phyloP scores from a whole-genome alignment of 2,888 invertebrate species.

The Alviniconcha strummeri region DNA sequence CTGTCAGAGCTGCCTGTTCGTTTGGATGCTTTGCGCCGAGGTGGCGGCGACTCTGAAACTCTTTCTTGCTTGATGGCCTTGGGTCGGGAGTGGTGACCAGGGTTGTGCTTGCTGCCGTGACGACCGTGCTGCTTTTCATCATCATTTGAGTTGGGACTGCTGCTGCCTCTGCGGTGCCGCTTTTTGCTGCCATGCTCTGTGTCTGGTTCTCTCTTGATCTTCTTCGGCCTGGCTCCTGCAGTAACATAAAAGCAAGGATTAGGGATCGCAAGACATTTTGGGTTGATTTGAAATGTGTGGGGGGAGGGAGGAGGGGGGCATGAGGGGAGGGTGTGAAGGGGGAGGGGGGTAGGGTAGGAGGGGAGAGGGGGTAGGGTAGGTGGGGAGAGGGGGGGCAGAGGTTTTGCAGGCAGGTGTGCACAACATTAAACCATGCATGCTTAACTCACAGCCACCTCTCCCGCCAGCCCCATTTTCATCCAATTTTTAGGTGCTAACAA shows the following conservation, averaged over 20 bases:
- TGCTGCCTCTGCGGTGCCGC: background rate
- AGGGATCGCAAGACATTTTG: background rate
- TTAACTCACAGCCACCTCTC: too few relatives aligned
- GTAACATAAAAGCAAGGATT: conserved; percentile 4
- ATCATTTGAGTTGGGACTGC: background rate
- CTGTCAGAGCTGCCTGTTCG: conserved; percentile 7
- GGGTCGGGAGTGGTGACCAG: too few relatives aligned
- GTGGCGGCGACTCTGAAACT: background rate
- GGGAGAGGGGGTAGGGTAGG: background rate
- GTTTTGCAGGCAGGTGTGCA: too few relatives aligned
- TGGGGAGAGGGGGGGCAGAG: too few relatives aligned
- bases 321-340: background rate
- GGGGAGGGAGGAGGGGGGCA: too few relatives aligned
- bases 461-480: too few relatives aligned
- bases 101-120: background rate
- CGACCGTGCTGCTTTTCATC: background rate
- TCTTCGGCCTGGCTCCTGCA: conserved; percentile 26
- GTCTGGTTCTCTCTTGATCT: conserved; percentile 6
- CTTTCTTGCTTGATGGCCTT: conserved; percentile 4
- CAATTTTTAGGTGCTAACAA: too few relatives aligned
- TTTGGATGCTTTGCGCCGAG: background rate
- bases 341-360: background rate
- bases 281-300: background rate
- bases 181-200: background rate
- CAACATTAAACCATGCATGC: too few relatives aligned